Evolutionary conservation across 2,113 vertebrate species (phyloP).

Genomic region (Uria lomvia): DNA sequence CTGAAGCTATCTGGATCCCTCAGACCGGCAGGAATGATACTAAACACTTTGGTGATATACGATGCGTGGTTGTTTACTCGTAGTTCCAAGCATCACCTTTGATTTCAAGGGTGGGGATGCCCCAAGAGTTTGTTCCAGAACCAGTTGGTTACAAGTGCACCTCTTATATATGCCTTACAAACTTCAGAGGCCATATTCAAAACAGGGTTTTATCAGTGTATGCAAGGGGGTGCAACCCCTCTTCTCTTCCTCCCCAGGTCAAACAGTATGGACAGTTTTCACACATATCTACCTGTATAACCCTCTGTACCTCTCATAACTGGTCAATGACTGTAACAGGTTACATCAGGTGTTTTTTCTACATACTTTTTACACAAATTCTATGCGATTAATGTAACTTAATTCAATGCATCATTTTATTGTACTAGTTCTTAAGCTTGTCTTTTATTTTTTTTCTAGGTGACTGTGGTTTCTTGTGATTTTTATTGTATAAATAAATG

Average conservation of each 20-base stretch:
- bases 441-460: slow-evolving; percentile 89
- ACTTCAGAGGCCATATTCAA: slow-evolving; percentile 99
- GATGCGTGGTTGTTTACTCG: slow-evolving; percentile 44
- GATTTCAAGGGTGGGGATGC: slow-evolving; percentile 65
- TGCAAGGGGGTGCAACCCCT: slow-evolving; percentile 89
- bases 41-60: slow-evolving; percentile 43
- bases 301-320: slow-evolving; percentile 99
- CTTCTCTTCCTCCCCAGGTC: slow-evolving; percentile 84
- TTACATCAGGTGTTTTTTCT: slow-evolving; percentile 99
- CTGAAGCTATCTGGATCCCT: slow-evolving; percentile 47
- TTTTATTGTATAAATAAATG: slow-evolving; percentile 96
- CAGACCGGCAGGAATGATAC: slow-evolving; percentile 34
- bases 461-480: slow-evolving; percentile 95
- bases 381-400: slow-evolving; percentile 99
- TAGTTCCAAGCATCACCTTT: slow-evolving; percentile 62
- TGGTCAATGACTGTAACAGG: slow-evolving; percentile 99
- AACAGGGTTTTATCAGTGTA: slow-evolving; percentile 97
- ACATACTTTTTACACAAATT: slow-evolving; percentile 99
- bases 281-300: slow-evolving; percentile 99
- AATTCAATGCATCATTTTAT: slow-evolving; percentile 97
- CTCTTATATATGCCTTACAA: slow-evolving; percentile 98
- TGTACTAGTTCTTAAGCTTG: slow-evolving; percentile 95
- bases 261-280: slow-evolving; percentile 94
- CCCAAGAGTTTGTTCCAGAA: slow-evolving; percentile 83
- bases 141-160: slow-evolving; percentile 92